Base-by-base conservation (phyloP, 1,140 invertebrate genomes). In the Nylanderia fulva region DNA sequence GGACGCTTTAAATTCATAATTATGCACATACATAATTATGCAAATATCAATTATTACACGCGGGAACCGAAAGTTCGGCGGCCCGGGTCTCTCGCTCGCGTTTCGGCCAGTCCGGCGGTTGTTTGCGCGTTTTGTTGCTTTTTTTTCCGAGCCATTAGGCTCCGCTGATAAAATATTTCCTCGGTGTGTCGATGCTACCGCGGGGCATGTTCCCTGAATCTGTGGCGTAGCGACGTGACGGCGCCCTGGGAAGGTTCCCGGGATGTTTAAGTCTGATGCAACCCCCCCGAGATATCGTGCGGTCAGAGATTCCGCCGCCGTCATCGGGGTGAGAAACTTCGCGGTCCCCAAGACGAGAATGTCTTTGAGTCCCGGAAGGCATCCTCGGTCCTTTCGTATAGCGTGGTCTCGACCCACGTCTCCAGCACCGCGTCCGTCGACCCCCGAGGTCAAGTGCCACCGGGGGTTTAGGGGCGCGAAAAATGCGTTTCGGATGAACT, bases 291-390 rank as follows among this genome's bases (percentile, higher is more conserved):
- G 91, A 91, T 87, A 92, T 93, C 89, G 87, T 92, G 93, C 93
- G 94, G 94, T 95, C 94, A 94, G 93, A 91, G 94, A 93, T 93
- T 93, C 92, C 93, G 91, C 74, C 84, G 85, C 74, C 84, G 82
- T 91, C 87, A 87, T 91, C 85, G 86, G 87, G 91, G 90, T n/a
- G 92, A 85, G 89, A 93, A 94, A 94, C 91, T 94, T 94, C 90
- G 80, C 91, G 88, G 90, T 91, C 92, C 89, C 89, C 90, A 93
- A 94, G 93, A 92, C 90, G 92, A 94, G 94, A 94, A 94, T 95
- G 94, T 94, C 94, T 95, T 94, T 94, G 93, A 94, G 91, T 93
- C 89, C 90, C 87, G 90, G 85, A 90, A 94, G 93, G 93, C 91
- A 94, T 94, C 89, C 88, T 39, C 11, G 13, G 87, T 84, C 86